Evolutionary conservation across 1,140 invertebrate species (phyloP).

Genomic region (Macrobrachium nipponense): DNA sequence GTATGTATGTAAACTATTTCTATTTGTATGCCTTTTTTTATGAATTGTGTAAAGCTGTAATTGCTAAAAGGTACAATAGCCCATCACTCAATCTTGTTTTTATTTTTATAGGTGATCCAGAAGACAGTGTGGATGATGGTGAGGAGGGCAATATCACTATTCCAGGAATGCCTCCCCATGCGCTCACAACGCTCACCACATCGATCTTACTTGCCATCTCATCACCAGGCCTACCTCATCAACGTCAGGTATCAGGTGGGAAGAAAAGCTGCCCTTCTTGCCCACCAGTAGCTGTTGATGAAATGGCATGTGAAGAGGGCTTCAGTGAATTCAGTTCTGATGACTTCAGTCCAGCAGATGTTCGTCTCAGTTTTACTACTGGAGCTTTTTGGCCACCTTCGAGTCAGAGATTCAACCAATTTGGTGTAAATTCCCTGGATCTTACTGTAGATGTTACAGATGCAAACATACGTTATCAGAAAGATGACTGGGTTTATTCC

Average conservation of each 20-base stretch:
- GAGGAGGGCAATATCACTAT: conserved; percentile 21
- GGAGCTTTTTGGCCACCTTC: conserved; percentile 49
- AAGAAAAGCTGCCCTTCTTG: no score
- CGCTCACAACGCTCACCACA: conserved; percentile 51
- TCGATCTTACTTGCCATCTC: conserved; percentile 53
- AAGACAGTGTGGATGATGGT: conserved; percentile 17
- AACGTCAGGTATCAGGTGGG: not conserved
- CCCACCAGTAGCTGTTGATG: no score
- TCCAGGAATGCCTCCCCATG: conserved; percentile 29
- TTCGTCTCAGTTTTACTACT: conserved; percentile 48
- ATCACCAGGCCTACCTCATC: conserved; percentile 21
- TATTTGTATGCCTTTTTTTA: not conserved
- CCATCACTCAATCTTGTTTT: not conserved
- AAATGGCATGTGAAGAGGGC: no score
- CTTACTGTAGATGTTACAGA: not conserved
- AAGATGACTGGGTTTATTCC: conserved; percentile 48
- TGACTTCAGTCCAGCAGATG: conserved; percentile 32
- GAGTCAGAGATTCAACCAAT: conserved; percentile 20
- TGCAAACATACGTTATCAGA: conserved; percentile 18
- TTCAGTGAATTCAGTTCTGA: not conserved
- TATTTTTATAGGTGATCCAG: conserved; percentile 25
- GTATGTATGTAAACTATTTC: no score
- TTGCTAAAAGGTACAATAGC: not conserved
- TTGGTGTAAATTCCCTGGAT: conserved; percentile 18
- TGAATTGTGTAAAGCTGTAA: not conserved